Evolutionary conservation across 2,888 invertebrate species (phyloP).

Genomic region (Drosophila formosana): DNA sequence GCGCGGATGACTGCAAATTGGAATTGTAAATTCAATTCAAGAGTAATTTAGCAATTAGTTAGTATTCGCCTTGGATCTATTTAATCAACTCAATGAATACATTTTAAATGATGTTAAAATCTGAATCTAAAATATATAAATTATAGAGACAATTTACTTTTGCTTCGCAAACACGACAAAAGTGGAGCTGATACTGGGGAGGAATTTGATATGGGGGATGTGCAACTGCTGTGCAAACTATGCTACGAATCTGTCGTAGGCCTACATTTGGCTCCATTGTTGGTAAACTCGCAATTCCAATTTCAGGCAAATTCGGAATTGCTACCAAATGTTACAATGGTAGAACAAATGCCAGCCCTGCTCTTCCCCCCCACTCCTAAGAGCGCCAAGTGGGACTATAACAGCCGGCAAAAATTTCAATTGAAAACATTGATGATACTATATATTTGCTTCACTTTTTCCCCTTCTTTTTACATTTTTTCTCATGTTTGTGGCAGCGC

Average conservation of each 20-base stretch:
- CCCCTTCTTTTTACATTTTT: conserved; percentile 11
- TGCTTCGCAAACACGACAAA: not conserved
- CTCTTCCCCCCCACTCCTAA: not conserved
- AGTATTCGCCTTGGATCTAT: too few relatives aligned
- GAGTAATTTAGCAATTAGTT: too few relatives aligned
- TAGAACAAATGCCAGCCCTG: conserved; percentile 51
- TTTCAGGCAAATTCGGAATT: conserved; percentile 62
- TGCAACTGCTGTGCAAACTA: conserved; percentile 55
- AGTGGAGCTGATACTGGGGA: not conserved
- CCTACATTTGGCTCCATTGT: conserved; percentile 61
- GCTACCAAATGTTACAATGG: conserved; percentile 2
- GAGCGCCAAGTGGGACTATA: conserved; percentile 52
- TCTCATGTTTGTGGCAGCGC: conserved; percentile 63
- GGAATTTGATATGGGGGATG: not conserved
- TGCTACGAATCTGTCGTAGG: conserved; percentile 57
- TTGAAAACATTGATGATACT: conserved; percentile 77
- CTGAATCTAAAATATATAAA: too few relatives aligned
- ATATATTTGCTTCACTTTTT: conserved; percentile 50
- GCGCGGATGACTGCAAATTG: conserved; percentile 1
- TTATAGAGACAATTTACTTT: not conserved
- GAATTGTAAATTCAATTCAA: not conserved
- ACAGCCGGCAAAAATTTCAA: conserved; percentile 76
- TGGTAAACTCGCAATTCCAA: conserved; percentile 69
- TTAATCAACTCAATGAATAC: too few relatives aligned
- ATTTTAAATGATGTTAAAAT: too few relatives aligned